Evolutionary conservation across 2,888 invertebrate species (phyloP).

Genomic region (Andrena camellia): DNA sequence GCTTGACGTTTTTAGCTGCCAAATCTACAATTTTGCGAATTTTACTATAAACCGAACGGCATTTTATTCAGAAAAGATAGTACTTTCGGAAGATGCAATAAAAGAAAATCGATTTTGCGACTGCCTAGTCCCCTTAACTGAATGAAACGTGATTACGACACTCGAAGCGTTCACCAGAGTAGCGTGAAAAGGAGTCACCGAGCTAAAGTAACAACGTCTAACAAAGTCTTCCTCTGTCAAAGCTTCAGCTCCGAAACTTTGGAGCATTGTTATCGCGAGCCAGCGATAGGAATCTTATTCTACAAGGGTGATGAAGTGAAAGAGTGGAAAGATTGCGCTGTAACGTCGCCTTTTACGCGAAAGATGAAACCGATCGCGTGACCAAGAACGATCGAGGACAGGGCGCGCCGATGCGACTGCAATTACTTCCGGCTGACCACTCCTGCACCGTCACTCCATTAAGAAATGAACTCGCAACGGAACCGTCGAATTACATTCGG

Average conservation of each 20-base stretch:
- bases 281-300: background rate
- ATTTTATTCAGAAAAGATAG: too few species aligned
- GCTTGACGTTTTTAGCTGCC: too few species aligned
- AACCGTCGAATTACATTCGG: constrained; percentile 59
- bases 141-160: too few species aligned
- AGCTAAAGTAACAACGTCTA: too few species aligned
- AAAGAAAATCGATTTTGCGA: too few species aligned
- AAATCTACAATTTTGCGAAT: too few species aligned
- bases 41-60: too few species aligned
- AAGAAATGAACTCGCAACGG: constrained; percentile 63
- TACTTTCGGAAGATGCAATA: too few species aligned
- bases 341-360: constrained; percentile 20
- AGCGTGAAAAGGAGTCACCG: too few species aligned
- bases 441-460: constrained; percentile 62
- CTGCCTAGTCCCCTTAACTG: too few species aligned
- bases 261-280: background rate
- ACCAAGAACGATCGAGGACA: constrained; percentile 52
- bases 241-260: background rate
- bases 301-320: background rate
- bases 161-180: too few species aligned
- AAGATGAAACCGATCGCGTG: constrained; percentile 61
- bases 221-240: background rate
- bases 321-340: background rate
- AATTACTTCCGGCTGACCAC: constrained; percentile 64
- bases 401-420: constrained; percentile 63